Percentiles rank a stretch among this genome's conserved stretches.
phyloP scores from a whole-genome alignment of 53 echinoderm and acorn worm species.

The Patiria pectinifera region DNA sequence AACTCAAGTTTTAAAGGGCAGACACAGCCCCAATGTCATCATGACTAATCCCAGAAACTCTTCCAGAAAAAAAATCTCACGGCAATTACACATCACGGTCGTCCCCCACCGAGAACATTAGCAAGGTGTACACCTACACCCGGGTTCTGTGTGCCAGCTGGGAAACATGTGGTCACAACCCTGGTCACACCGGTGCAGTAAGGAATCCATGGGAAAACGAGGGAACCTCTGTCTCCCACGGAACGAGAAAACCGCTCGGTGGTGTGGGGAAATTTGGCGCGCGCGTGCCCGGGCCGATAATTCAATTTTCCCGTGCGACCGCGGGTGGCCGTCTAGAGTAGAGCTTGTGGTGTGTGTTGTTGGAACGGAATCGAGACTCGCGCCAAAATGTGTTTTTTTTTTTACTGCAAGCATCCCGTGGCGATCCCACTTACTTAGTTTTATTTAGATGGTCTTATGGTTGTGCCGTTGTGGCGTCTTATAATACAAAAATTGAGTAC shows the following conservation, averaged over 20 bases:
- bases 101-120: conserved; percentile 20
- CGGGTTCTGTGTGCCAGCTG: conserved; percentile 2
- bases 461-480: not conserved
- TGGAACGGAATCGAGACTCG: not conserved
- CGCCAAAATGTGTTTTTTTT: not conserved
- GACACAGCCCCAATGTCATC: not conserved
- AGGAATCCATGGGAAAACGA: conserved; percentile 25
- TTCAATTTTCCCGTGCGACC: conserved; percentile 56
- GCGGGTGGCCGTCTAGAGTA: conserved; percentile 53
- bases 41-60: not conserved
- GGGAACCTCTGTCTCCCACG: conserved; percentile 24
- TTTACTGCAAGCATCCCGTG: not conserved
- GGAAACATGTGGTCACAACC: not conserved
- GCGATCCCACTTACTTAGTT: not conserved
- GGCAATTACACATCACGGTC: conserved; percentile 2
- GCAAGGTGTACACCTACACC: conserved; percentile 17
- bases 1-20: not conserved
- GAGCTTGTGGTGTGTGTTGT: not conserved
- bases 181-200: not conserved
- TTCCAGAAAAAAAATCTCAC: not conserved
- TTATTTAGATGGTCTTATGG: not conserved
- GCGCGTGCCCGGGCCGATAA: conserved; percentile 43
- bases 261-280: conserved; percentile 42
- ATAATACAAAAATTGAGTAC: not conserved
- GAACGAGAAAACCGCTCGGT: not conserved